Base-by-base conservation (phyloP, 1,140 invertebrate species). In the Hycleus phaleratus region DNA sequence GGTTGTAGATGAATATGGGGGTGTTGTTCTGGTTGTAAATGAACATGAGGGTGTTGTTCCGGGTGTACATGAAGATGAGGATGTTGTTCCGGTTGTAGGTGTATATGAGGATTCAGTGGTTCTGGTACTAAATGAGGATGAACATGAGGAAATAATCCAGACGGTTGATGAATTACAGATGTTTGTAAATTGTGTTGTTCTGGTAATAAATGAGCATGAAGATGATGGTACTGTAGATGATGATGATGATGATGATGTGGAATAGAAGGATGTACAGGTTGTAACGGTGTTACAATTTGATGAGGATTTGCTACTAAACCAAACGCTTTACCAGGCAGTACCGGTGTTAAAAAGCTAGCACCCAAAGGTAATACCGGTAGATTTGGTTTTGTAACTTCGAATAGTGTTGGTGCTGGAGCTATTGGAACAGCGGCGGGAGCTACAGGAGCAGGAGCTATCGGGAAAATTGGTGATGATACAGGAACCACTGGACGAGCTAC, bases 341-440 rank as follows among this genome's bases (percentile, higher is more conserved):
- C 43, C 3, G 61, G 61, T 25, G 59, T 43, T 7, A 49, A 61
- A 47, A 68, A 68, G 2, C 42, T 49, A 6, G 61, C 58, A 9
- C 66, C 66, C 2, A 68, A 45, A 7, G 66, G 66, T n/a, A 68
- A 47, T 8, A 68, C 66, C 4, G 60, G 60, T 32, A 68, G 45
- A 40, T 68, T 65, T 1, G 66, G 66, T 48, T 59, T 63, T 12
- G 66, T 66, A 4, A 68, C 66, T 60, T 68, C 61, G 43, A 68
- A 66, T 7, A 68, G 40, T 9, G 53, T 46, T n/a, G 63, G 50
- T 2, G 61, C 57, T 9, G 63, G 65, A 24, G 50, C 38, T 12
- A 65, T 52, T 25, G 51, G 44, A 11, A 48, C 32, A 9, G 49
- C 26, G 32, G 62, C 58, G 42, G 49, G 44, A 2, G 55, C 49